Percentiles rank a stretch among this genome's conserved stretches.
These are phyloP conservation scores for human (Homo sapiens) DNA, from an alignment of 2,113 vertebrate species.

Conservation along the genomic window GRCh38 chr2:196700501-196701000, in stretches of 20 bases:
- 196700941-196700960: not conserved
- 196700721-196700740: not conserved
- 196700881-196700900: not conserved
- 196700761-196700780: not conserved
- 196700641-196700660: not conserved
- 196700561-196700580: not conserved
- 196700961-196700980: not conserved
- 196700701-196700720: not conserved
- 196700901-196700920: not conserved
- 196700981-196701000: not conserved
- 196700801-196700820: not conserved
- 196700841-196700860: not conserved
- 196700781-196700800: not conserved
- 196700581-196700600: not conserved
- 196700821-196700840: not conserved
- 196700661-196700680: not conserved
- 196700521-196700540: not conserved
- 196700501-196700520: not conserved
- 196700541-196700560: not conserved
- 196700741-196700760: not conserved
- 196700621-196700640: not conserved
- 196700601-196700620: conserved; percentile 14
- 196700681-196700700: not conserved
- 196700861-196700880: not conserved
- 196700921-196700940: not conserved